These are phyloP conservation scores for Mustelus asterias DNA, from an alignment of 2,113 vertebrate species.

Conservation along the genomic window DNA sequence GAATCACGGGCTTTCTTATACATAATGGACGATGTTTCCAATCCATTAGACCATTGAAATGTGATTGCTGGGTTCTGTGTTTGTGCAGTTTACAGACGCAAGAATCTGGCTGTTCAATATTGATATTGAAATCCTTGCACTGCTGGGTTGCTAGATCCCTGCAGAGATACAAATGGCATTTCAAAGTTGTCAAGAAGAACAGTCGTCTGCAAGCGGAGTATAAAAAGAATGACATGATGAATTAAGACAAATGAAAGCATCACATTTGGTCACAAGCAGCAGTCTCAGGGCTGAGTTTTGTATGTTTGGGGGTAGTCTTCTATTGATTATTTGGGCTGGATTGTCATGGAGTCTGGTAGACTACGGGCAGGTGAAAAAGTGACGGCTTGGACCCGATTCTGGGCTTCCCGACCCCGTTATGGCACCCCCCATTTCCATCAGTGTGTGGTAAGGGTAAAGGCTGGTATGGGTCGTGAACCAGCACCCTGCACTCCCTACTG, in stretches of 20 bases:
- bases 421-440: too few species aligned
- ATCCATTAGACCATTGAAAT: constrained; percentile 6
- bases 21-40: neutral
- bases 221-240: neutral
- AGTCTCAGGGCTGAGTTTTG: neutral
- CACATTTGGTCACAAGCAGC: neutral
- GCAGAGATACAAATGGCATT: constrained; percentile 2
- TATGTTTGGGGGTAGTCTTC: neutral
- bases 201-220: neutral
- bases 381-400: too few species aligned
- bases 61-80: neutral
- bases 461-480: too few species aligned
- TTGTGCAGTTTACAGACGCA: neutral
- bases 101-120: neutral
- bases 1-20: neutral
- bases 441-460: too few species aligned
- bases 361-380: too few species aligned
- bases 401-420: too few species aligned
- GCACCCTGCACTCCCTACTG: too few species aligned
- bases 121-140: constrained; percentile 11
- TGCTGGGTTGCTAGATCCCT: neutral
- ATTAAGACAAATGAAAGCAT: neutral
- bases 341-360: too few species aligned
- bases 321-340: neutral
- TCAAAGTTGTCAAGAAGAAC: constrained; percentile 26